Evolutionary conservation across 1,140 invertebrate genomes (phyloP), one percentile per base, ranked within the genome.

Genomic region (Leptonema lineaticorne): DNA sequence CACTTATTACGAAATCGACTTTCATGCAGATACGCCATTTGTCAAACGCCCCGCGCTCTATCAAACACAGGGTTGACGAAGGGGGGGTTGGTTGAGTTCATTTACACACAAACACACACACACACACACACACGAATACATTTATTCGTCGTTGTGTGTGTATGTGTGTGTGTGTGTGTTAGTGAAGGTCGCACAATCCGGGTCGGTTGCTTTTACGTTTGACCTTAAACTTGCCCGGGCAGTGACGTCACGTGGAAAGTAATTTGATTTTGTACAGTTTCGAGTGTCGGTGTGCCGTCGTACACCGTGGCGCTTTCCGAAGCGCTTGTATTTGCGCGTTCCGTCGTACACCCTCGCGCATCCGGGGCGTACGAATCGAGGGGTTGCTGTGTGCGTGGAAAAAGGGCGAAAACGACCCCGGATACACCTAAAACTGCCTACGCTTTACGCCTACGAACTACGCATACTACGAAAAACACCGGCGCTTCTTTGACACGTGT

Each of bases 181-280:
- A 24, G 9, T 9, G 24, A 26, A 24, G 50, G 50, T 22, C 8
- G 18, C n/a, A 8, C 50, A 11, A 20, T 18, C 9, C 3, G 37
- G 37, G 11, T 16, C 37, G 11, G 16, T 14, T 7, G 8, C 1
- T 50, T 29, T 26, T 7, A 50, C 45, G 46, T 29, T 50, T 46
- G 62, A 64, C 62, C 62, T 64, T 64, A 64, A 64, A 64, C 62
- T 64, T 64, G 62, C 62, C 62, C 45, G 62, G 62, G 30, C 30
- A n/a, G 18, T 64, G 62, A 64, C 62, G 62, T 64, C 62, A 64
- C 62, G 3, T 41, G 24, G 41, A 63, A 63, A 20, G 24, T 63
- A 63, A 63, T 63, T 45, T 48, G 60, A 63, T 63, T 63, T 62
- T 24, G 24, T 62, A 62, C 58, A 41, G 24, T 37, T 1, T 33